A percentile compares a stretch with the other conserved stretches of the same genome.
These are phyloP conservation scores for Pachyramphus minor DNA, from an alignment of 2,113 vertebrate species.

Conservation along the genomic window DNA sequence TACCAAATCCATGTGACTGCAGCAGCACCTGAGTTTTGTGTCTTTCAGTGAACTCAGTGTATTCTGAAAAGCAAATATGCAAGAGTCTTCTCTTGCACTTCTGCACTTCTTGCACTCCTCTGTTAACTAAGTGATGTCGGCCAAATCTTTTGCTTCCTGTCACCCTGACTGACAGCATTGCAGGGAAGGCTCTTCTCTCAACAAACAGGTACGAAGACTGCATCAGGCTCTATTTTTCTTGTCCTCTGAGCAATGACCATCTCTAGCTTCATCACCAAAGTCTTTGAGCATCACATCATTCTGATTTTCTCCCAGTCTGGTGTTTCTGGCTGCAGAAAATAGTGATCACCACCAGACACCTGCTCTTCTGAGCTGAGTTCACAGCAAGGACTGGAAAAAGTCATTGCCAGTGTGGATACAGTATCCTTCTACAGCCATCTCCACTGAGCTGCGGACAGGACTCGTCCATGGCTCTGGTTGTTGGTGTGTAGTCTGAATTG, in stretches of 20 bases:
- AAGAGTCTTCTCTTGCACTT: neutral
- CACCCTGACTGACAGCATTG: neutral
- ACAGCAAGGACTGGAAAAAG: neutral
- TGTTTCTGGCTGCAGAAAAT: neutral
- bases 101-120: too few species aligned
- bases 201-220: neutral
- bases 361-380: neutral
- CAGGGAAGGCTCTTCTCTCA: neutral
- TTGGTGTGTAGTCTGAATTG: neutral
- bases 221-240: neutral
- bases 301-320: neutral
- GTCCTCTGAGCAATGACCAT: neutral
- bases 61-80: neutral
- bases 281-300: neutral
- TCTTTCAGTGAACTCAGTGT: neutral
- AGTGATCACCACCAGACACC: accelerated
- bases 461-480: neutral
- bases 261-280: neutral
- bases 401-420: accelerated
- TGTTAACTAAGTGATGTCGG: accelerated
- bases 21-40: neutral
- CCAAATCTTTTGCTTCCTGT: neutral
- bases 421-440: neutral
- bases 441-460: neutral
- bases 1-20: neutral